phyloP scores from a whole-genome alignment of 1,140 invertebrate species.

The Trigoniulus corallinus region DNA sequence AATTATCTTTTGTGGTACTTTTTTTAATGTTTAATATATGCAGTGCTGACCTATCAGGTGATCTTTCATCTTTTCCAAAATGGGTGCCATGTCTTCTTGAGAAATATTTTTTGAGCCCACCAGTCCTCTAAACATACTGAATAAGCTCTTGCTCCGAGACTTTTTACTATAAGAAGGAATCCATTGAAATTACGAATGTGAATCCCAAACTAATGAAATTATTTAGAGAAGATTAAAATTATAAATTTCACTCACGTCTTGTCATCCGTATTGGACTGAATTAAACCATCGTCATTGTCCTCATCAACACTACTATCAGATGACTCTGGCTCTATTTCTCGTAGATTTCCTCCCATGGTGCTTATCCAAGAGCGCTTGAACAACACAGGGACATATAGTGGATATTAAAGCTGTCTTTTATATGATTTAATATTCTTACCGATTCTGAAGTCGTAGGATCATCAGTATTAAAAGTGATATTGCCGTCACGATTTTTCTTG shows the following conservation, averaged over 20 bases:
- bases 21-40: not conserved
- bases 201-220: too few relatives aligned
- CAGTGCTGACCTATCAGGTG: constrained; percentile 56
- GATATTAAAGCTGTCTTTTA: not conserved
- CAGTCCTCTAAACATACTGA: constrained; percentile 43
- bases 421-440: constrained; percentile 6
- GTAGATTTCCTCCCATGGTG: constrained; percentile 26
- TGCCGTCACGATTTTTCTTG: constrained; percentile 39
- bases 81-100: constrained; percentile 56
- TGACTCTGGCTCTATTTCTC: constrained; percentile 25
- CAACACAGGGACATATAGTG: constrained; percentile 10
- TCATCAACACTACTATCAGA: constrained; percentile 11
- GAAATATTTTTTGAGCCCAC: constrained; percentile 70
- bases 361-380: constrained; percentile 18
- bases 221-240: too few relatives aligned
- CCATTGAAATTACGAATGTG: too few relatives aligned
- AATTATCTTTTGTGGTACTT: not conserved
- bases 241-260: too few relatives aligned
- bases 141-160: constrained; percentile 22
- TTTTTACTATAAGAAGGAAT: constrained; percentile 6
- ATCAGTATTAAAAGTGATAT: not conserved
- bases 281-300: not conserved
- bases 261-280: too few relatives aligned
- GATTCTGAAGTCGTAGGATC: constrained; percentile 11
- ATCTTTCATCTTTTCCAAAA: constrained; percentile 87